Evolutionary conservation across 2,888 invertebrate genomes (phyloP).

Genomic region (Eulithis prunata): DNA sequence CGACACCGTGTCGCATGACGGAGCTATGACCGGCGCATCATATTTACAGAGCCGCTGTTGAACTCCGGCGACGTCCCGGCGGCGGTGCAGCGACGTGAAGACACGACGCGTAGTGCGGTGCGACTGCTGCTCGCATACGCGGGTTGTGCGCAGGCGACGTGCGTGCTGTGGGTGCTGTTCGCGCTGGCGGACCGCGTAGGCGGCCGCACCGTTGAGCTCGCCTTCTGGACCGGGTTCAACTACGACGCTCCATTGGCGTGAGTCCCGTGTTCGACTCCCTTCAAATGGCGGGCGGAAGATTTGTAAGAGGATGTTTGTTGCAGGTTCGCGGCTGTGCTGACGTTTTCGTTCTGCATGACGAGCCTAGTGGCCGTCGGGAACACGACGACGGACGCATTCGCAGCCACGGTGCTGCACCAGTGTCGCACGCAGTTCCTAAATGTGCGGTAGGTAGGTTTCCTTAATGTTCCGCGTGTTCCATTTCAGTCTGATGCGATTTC

Average conservation of each 20-base stretch:
- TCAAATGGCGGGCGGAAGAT: neutral
- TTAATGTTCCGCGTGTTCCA: neutral
- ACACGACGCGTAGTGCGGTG: slow-evolving; percentile 43
- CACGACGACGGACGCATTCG: slow-evolving; percentile 77
- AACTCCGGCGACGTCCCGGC: slow-evolving; percentile 30
- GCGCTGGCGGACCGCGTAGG: slow-evolving; percentile 48
- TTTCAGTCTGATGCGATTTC: neutral
- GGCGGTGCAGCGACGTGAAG: slow-evolving; percentile 14
- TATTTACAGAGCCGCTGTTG: slow-evolving; percentile 43
- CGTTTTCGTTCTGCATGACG: slow-evolving; percentile 71
- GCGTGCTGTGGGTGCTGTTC: slow-evolving; percentile 60
- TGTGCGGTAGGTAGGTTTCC: slow-evolving; percentile 61
- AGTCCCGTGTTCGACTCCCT: neutral
- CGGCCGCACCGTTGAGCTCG: slow-evolving; percentile 51
- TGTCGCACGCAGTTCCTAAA: slow-evolving; percentile 69
- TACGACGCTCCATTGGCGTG: slow-evolving; percentile 34
- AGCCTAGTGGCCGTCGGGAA: slow-evolving; percentile 74
- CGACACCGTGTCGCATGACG: too few relatives aligned
- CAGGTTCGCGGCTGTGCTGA: slow-evolving; percentile 61
- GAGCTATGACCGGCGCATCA: neutral
- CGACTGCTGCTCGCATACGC: slow-evolving; percentile 43
- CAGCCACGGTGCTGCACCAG: slow-evolving; percentile 69
- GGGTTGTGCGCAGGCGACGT: slow-evolving; percentile 61
- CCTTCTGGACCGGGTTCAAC: slow-evolving; percentile 47
- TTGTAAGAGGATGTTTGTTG: neutral